Evolutionary conservation across 2,113 vertebrate genomes (phyloP).

Genomic region (Papio anubis): DNA sequence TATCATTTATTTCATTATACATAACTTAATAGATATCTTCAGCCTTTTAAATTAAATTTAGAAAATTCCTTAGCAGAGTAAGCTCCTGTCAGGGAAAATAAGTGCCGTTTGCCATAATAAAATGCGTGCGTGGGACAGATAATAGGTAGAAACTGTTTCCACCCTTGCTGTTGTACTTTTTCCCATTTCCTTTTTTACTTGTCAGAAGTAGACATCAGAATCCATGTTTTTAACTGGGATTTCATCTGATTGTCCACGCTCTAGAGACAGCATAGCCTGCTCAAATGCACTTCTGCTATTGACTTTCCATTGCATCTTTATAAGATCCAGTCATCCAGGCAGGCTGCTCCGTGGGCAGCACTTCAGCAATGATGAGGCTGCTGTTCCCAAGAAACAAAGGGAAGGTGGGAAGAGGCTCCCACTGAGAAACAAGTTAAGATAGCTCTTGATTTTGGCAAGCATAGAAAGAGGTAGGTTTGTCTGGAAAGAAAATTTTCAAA

Average conservation of each 20-base stretch:
- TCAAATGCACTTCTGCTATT: background rate
- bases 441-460: background rate
- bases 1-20: background rate
- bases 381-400: background rate
- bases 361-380: background rate
- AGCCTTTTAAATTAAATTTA: background rate
- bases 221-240: background rate
- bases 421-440: background rate
- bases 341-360: background rate
- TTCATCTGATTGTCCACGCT: background rate
- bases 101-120: conserved; percentile 18
- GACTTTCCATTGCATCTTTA: background rate
- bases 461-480: background rate
- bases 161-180: background rate
- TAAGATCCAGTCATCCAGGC: background rate
- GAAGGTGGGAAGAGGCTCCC: background rate
- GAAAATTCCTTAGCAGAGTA: conserved; percentile 37
- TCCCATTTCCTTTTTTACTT: background rate
- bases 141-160: background rate
- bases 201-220: background rate
- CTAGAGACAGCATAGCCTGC: background rate
- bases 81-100: background rate
- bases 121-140: background rate
- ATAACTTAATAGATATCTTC: background rate
- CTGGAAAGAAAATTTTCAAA: background rate